phyloP scores from a whole-genome alignment of 2,888 invertebrate genomes.

The Phyllotreta cruciferae region DNA sequence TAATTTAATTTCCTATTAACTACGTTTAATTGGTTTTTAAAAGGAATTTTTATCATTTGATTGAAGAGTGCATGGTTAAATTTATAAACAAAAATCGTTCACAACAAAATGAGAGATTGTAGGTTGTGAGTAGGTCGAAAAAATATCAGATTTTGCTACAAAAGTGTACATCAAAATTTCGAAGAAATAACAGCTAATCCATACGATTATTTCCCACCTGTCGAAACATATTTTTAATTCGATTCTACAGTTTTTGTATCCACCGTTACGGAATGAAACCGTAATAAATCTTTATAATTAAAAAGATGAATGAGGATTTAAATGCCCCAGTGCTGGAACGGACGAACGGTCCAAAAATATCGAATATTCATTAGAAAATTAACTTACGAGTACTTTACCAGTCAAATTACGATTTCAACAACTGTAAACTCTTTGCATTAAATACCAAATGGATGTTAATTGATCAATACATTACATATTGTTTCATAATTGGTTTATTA shows the following conservation, averaged over 20 bases:
- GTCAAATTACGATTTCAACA: too few relatives aligned
- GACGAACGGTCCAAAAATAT: background rate
- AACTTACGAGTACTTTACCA: background rate
- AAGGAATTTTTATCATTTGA: too few relatives aligned
- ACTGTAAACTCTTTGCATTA: too few relatives aligned
- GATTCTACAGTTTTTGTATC: conserved; percentile 18
- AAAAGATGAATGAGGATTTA: conserved; percentile 7
- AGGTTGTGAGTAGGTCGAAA: too few relatives aligned
- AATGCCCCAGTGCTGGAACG: conserved; percentile 4
- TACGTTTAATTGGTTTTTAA: too few relatives aligned
- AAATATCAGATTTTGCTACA: too few relatives aligned
- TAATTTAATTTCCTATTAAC: background rate
- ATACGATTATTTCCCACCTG: conserved; percentile 21
- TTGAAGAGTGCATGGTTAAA: too few relatives aligned
- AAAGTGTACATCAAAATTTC: background rate
- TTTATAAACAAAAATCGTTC: too few relatives aligned
- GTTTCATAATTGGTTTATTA: too few relatives aligned
- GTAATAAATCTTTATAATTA: conserved; percentile 31
- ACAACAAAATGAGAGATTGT: too few relatives aligned
- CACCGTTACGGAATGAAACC: conserved; percentile 14
- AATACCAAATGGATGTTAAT: too few relatives aligned
- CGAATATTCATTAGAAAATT: background rate
- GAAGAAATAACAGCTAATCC: background rate
- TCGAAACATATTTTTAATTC: conserved; percentile 28
- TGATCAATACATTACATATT: too few relatives aligned